Base-by-base conservation (phyloP, 2,113 vertebrate genomes). In the Nansenia antarctica region DNA sequence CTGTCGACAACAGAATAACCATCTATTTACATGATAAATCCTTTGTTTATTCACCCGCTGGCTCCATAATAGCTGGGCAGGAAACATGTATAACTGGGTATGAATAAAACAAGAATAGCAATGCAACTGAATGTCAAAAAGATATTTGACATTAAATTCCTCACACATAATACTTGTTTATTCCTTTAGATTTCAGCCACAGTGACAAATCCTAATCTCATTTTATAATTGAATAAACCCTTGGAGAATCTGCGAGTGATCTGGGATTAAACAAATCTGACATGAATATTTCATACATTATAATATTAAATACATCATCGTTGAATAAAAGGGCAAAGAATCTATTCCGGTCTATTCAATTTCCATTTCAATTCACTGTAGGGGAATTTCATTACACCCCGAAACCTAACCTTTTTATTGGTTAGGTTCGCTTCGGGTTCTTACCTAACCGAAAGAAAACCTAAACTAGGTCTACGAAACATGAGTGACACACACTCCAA, bases 261-360 rank as follows among this genome's bases (percentile, higher is more conserved):
- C 65, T 70, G n/a, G 89, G 85, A 88, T 90, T 82, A 87, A 79
- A 77, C 82, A 69, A 63, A 75, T 26, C 81, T 76, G 86, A 86
- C 81, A 80, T 74, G 82, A 74, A n/a, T n/a, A n/a, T 83, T 80
- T 64, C 74, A 74, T 74, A 20, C 20, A 47, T 47, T 47, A 5
- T 20, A 0, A 47, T 47, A n/a, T 47, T n/a, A 8, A 1, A 47
- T n/a, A n/a, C 45, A n/a, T 47, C 2, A 47, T 47, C 45, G 15
- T 7, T 20, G 45, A 37, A 47, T 47, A 20, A 47, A n/a, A n/a
- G 18, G n/a, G 9, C 45, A 47, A 14, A 47, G 15, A 47, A 42
- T 7, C 5, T 47, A 20, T n/a, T 18, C 5, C 5, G 20, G 15
- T 7, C 5, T 47, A 20, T n/a, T 18, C 5, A 1, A n/a, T 47